phyloP scores from a whole-genome alignment of 2,888 invertebrate species.

The Penaeus monodon region DNA sequence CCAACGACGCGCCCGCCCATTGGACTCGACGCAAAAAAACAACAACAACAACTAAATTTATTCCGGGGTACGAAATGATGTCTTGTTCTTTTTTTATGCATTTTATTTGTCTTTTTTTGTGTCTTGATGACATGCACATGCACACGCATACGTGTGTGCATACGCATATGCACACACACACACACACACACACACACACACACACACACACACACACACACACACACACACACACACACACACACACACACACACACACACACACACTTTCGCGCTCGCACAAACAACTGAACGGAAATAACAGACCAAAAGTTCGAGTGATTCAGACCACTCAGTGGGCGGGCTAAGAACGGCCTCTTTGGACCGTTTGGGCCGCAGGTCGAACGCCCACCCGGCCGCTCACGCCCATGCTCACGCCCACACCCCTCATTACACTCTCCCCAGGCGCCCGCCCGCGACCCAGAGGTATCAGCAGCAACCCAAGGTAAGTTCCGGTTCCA shows the following conservation, averaged over 20 bases:
- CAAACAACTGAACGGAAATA: too few species aligned
- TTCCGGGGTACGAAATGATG: too few species aligned
- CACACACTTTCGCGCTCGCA: background rate
- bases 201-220: background rate
- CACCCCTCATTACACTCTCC: constrained; percentile 42
- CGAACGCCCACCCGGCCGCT: constrained; percentile 22
- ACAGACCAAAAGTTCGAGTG: constrained; percentile 50
- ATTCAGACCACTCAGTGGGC: constrained; percentile 50
- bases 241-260: constrained; percentile 1
- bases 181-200: background rate
- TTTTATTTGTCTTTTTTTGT: too few species aligned
- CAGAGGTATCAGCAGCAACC: constrained; percentile 31
- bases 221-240: constrained; percentile 21
- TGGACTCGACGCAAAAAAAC: too few species aligned
- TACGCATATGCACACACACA: too few species aligned
- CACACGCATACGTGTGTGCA: too few species aligned
- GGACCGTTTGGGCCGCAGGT: constrained; percentile 28
- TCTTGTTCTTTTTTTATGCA: too few species aligned
- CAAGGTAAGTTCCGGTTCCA: constrained; percentile 16
- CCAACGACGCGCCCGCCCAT: too few species aligned
- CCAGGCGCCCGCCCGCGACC: constrained; percentile 27
- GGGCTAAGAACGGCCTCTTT: constrained; percentile 36
- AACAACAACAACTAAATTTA: too few species aligned
- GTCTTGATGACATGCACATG: too few species aligned
- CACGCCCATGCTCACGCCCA: constrained; percentile 42